Percentiles rank a stretch among this genome's conserved stretches.
These are phyloP conservation scores for Vimba vimba DNA, from an alignment of 2,113 vertebrate genomes.

Conservation along the genomic window DNA sequence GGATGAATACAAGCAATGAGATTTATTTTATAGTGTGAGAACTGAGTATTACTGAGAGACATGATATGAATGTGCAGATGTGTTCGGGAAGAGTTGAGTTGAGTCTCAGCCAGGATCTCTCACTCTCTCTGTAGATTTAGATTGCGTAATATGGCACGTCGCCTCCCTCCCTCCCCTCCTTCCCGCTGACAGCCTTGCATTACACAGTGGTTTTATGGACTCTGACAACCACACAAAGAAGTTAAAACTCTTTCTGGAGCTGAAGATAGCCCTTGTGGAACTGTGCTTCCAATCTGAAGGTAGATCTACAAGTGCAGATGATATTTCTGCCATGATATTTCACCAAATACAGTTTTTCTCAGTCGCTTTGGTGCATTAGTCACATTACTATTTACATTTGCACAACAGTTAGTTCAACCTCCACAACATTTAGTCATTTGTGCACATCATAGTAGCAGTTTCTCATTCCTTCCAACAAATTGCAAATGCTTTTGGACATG, in stretches of 20 bases:
- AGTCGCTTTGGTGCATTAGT: no score
- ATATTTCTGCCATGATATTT: neutral
- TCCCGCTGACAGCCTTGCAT: slow-evolving; percentile 8
- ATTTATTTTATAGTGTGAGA: slow-evolving; percentile 22
- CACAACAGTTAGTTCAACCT: no score
- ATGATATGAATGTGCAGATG: slow-evolving; percentile 20
- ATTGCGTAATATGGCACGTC: slow-evolving; percentile 24
- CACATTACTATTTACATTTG: no score
- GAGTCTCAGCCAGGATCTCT: neutral
- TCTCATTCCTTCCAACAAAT: no score
- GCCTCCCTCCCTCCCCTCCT: neutral
- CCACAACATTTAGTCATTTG: no score
- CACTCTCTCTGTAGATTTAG: slow-evolving; percentile 6
- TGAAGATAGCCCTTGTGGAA: slow-evolving; percentile 3
- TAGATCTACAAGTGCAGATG: neutral
- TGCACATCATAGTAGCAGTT: no score
- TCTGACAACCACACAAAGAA: slow-evolving; percentile 9
- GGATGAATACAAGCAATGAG: slow-evolving; percentile 13
- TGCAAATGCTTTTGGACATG: no score
- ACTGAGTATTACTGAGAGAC: neutral
- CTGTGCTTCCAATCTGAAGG: neutral
- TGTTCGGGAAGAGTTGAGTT: neutral
- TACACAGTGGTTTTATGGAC: slow-evolving; percentile 10
- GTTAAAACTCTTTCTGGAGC: neutral
- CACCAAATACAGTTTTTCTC: no score